Percentiles rank a stretch among this genome's conserved stretches.
These are phyloP conservation scores for Carpatolechia fugitivella DNA, from an alignment of 2,888 invertebrate genomes.

Conservation along the genomic window DNA sequence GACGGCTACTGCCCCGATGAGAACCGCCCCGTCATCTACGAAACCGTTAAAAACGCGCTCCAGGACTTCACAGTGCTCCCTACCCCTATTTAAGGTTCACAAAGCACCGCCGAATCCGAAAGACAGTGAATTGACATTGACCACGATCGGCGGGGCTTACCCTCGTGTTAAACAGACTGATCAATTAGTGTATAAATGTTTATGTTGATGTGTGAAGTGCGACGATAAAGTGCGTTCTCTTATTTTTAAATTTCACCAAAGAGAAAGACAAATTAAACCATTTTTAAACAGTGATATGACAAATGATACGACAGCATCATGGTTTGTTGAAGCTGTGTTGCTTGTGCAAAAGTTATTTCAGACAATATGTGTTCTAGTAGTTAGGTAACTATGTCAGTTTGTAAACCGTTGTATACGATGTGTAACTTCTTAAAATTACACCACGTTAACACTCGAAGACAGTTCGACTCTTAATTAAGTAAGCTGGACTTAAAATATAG, in stretches of 20 bases:
- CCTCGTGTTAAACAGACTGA: constrained; percentile 23
- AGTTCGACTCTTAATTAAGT: constrained; percentile 58
- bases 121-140: constrained; percentile 53
- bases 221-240: constrained; percentile 7
- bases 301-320: constrained; percentile 15
- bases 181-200: constrained; percentile 29
- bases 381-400: constrained; percentile 41
- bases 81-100: constrained; percentile 88
- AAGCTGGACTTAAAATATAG: constrained; percentile 65
- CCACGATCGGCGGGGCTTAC: constrained; percentile 62
- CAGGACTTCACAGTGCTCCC: constrained; percentile 95
- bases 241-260: constrained; percentile 40
- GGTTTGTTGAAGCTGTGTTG: constrained; percentile 32
- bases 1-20: constrained; percentile 90
- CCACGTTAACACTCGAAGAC: constrained; percentile 59
- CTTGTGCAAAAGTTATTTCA: constrained; percentile 25
- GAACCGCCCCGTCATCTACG: constrained; percentile 89
- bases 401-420: constrained; percentile 78
- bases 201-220: constrained; percentile 20
- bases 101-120: constrained; percentile 71
- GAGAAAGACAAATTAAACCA: constrained; percentile 30
- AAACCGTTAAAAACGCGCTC: constrained; percentile 93
- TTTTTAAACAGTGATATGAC: constrained; percentile 29
- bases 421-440: constrained; percentile 65
- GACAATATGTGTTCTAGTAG: constrained; percentile 34